Evolutionary conservation across 2,888 invertebrate species (phyloP).

Genomic region (Leptinotarsa haldemani): DNA sequence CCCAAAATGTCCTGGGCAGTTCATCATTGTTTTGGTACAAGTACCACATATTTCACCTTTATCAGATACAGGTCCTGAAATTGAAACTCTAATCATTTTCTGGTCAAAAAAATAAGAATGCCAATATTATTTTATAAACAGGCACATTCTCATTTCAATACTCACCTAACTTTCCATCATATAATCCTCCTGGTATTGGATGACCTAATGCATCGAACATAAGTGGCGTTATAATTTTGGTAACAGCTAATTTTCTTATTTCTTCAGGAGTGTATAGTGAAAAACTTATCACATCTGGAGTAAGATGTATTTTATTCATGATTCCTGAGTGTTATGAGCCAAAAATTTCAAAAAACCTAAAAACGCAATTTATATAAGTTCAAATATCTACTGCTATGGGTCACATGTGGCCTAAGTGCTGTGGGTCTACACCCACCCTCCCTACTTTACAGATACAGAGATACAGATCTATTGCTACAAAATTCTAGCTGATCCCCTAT

Average conservation of each 20-base stretch:
- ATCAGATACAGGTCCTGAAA: conserved; percentile 71
- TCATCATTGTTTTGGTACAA: conserved; percentile 75
- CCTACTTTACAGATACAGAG: too few relatives aligned
- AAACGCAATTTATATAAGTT: too few relatives aligned
- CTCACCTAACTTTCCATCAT: conserved; percentile 85
- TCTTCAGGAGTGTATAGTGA: conserved; percentile 82
- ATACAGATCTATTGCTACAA: too few relatives aligned
- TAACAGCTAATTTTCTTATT: conserved; percentile 82
- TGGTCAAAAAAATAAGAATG: background rate
- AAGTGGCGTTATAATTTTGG: conserved; percentile 81
- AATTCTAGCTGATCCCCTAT: too few relatives aligned
- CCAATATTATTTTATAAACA: background rate
- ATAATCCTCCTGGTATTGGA: conserved; percentile 86
- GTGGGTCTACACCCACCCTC: too few relatives aligned
- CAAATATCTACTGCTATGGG: too few relatives aligned
- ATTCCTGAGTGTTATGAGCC: background rate
- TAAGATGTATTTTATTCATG: conserved; percentile 36
- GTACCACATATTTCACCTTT: conserved; percentile 81
- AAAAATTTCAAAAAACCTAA: background rate
- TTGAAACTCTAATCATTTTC: too few relatives aligned
- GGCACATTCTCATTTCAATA: background rate
- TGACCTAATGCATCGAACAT: conserved; percentile 87
- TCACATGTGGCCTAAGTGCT: too few relatives aligned
- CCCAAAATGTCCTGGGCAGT: conserved; percentile 94
- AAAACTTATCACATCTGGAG: conserved; percentile 69